phyloP scores from a whole-genome alignment of 2,888 invertebrate genomes.

The Dasysyrphus albostriatus region DNA sequence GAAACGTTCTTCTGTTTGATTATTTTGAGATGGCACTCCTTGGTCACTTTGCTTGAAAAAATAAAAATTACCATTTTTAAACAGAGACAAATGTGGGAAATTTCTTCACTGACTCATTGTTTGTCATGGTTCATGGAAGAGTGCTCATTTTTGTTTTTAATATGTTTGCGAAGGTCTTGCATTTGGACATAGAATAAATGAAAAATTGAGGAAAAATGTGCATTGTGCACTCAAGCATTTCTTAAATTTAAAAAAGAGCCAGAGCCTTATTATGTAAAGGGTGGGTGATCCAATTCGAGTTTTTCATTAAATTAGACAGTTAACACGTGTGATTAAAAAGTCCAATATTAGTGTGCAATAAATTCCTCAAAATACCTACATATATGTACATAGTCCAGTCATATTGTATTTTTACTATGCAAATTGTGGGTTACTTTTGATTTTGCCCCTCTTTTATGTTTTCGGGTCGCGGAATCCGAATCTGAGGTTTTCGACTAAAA shows the following conservation, averaged over 20 bases:
- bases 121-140: conserved; percentile 64
- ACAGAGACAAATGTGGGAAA: conserved; percentile 55
- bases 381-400: no score
- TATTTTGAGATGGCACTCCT: conserved; percentile 55
- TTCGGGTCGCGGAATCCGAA: no score
- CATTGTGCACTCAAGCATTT: conserved; percentile 34
- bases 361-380: no score
- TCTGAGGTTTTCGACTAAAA: no score
- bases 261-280: not conserved
- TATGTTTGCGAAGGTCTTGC: conserved; percentile 12
- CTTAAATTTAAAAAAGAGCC: not conserved
- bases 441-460: no score
- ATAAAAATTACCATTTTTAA: conserved; percentile 53
- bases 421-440: no score
- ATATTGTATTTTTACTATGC: no score
- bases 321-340: not conserved
- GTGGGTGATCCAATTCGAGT: not conserved
- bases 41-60: conserved; percentile 36
- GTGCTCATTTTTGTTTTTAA: conserved; percentile 33
- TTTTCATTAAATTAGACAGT: not conserved
- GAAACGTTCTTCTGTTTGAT: conserved; percentile 37
- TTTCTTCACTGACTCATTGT: conserved; percentile 43
- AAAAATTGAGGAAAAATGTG: conserved; percentile 18
- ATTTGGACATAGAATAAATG: conserved; percentile 34
- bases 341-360: no score